Percentiles rank a stretch among this genome's conserved stretches.
phyloP scores from a whole-genome alignment of 2,888 invertebrate species.

The Anoplius nigerrimus region DNA sequence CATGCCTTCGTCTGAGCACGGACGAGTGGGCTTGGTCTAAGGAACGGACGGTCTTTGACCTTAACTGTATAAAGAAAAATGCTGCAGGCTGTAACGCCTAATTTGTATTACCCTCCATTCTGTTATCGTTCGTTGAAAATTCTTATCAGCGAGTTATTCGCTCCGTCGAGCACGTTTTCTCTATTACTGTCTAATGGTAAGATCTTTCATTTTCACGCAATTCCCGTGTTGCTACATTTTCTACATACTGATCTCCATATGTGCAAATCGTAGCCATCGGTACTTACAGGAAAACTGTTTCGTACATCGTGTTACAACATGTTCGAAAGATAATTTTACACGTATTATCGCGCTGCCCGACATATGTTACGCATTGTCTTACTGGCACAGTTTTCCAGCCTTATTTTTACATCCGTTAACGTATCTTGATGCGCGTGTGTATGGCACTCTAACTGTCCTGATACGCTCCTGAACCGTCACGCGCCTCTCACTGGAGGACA shows the following conservation, averaged over 20 bases:
- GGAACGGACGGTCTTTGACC: slow-evolving; percentile 31
- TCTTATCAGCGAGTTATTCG: not conserved
- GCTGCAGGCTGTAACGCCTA: not conserved
- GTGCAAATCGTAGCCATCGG: no score
- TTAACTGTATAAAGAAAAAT: slow-evolving; percentile 31
- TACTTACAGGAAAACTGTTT: no score
- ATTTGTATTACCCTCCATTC: not conserved
- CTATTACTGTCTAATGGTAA: no score
- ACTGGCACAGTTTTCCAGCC: no score
- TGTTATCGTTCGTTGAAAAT: not conserved
- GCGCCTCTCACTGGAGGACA: slow-evolving; percentile 33
- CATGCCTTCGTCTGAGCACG: slow-evolving; percentile 13
- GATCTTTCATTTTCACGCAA: no score
- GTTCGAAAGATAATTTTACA: no score
- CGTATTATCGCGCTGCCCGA: no score
- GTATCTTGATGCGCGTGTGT: not conserved
- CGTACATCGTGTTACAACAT: no score
- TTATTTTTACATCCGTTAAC: not conserved
- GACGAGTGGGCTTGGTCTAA: slow-evolving; percentile 28
- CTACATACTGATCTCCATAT: no score
- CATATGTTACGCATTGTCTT: no score
- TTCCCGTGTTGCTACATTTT: no score
- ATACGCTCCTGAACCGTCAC: slow-evolving; percentile 30
- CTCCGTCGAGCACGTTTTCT: no score
- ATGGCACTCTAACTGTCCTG: slow-evolving; percentile 16